Evolutionary conservation across 2,888 invertebrate species (phyloP), one percentile per base, ranked within the genome.

Genomic region (Dendrolimus houi): DNA sequence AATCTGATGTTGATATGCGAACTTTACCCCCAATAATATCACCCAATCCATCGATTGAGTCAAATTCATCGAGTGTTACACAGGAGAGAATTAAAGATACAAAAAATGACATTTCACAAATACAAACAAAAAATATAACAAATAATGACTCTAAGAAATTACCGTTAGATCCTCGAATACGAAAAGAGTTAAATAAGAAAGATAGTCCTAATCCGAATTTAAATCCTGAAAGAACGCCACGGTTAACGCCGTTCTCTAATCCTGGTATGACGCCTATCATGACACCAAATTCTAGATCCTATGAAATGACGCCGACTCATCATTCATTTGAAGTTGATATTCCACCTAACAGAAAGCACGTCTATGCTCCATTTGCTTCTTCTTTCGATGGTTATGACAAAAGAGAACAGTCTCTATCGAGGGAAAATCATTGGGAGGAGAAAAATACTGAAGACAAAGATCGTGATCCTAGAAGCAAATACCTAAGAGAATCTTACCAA

Each of bases 1-100:
- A 73, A 64, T 42, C 60, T 42, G 89, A 90, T 65, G 61, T 86
- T 53, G 89, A 90, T 64, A 87, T 90, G 86, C 81, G 89, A 69
- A 73, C 68, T 53, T 60, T 79, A 57, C 58, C 68, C 42, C 68
- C 78, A 52, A 60, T 62, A 41, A 47, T 70, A 55, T 70, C 77
- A 54, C 62, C 71, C n/a, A 56, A 52, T 10, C 42, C 13, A 42
- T 13, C 54, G 2, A 47, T 10, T 47, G 47, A 47, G 9, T 47
- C 47, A 47, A 12, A 47, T 47, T 47, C 47, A 9, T 47, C 9
- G 9, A 47, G 47, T 47, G 6, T 29, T 29, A 47, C 12, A 12
- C 47, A 47, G 8, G 47, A 47, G 12, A 9, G 47, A 10, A 29
- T 29, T 29, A 29, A 29, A 29, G 29, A 29, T 29, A 29, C 29